A percentile compares a stretch with the other conserved stretches of the same genome.
Evolutionary conservation across 2,888 invertebrate species (phyloP).

Genomic region (Psylliodes chrysocephalus): DNA sequence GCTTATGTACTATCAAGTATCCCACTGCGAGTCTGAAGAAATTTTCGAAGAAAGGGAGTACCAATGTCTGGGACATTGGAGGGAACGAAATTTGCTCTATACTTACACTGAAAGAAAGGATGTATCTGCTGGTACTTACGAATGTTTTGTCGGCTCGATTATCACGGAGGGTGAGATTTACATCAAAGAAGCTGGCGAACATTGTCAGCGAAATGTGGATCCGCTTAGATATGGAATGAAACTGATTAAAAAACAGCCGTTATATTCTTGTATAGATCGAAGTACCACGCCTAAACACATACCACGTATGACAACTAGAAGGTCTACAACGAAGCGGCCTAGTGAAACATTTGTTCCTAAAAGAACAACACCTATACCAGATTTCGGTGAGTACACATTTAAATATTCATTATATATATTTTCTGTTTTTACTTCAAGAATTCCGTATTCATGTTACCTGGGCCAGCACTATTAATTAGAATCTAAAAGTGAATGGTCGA

Average conservation of each 20-base stretch:
- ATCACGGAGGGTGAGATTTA: conserved; percentile 70
- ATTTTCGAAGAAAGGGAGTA: conserved; percentile 75
- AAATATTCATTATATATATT: too few species aligned
- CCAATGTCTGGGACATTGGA: conserved; percentile 74
- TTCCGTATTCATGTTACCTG: too few species aligned
- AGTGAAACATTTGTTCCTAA: conserved; percentile 36
- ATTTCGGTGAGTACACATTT: conserved; percentile 48
- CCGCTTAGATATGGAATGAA: conserved; percentile 72
- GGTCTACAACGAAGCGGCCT: conserved; percentile 20
- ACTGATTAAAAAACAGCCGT: conserved; percentile 63
- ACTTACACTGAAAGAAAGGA: conserved; percentile 74
- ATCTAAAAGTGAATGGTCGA: too few species aligned
- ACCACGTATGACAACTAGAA: conserved; percentile 31
- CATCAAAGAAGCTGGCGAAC: conserved; percentile 75
- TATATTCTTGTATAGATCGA: conserved; percentile 56
- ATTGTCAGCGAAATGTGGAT: conserved; percentile 71
- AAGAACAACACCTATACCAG: conserved; percentile 38
- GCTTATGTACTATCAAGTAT: conserved; percentile 75
- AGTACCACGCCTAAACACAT: conserved; percentile 38
- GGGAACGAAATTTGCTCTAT: conserved; percentile 70
- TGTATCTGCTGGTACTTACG: conserved; percentile 68
- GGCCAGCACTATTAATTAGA: too few species aligned
- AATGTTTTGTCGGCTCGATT: conserved; percentile 74
- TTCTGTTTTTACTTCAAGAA: too few species aligned
- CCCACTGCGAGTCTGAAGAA: conserved; percentile 69